phyloP scores from a whole-genome alignment of 1,140 invertebrate species.

The Conus betulinus region DNA sequence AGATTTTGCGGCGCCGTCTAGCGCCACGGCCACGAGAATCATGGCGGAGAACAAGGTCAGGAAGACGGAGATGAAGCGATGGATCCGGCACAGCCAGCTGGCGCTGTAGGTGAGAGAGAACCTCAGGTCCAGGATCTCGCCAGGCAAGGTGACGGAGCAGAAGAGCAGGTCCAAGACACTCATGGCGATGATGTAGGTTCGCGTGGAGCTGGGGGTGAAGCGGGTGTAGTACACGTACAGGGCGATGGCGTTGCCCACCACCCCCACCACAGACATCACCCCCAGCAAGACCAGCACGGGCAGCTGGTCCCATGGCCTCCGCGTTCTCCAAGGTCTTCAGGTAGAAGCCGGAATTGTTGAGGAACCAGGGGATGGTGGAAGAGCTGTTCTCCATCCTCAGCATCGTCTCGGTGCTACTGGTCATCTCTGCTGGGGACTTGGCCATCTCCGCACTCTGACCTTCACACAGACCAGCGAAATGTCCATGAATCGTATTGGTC shows the following conservation, averaged over 20 bases:
- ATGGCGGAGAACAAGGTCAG: constrained; percentile 37
- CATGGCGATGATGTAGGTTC: constrained; percentile 64
- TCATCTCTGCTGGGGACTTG: not conserved
- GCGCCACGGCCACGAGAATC: constrained; percentile 43
- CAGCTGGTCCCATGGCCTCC: constrained; percentile 23
- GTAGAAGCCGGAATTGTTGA: not conserved
- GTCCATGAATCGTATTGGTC: not conserved
- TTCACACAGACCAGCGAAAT: not conserved
- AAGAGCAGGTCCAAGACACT: constrained; percentile 62
- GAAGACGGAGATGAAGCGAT: constrained; percentile 39
- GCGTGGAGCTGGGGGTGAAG: constrained; percentile 54
- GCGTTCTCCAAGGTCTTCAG: not conserved
- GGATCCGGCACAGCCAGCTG: constrained; percentile 44
- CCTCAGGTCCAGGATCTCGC: constrained; percentile 65
- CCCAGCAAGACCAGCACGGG: constrained; percentile 47
- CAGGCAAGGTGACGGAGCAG: constrained; percentile 63
- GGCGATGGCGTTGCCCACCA: constrained; percentile 59
- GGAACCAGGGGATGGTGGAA: not conserved
- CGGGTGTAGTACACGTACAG: constrained; percentile 52
- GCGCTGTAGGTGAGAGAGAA: constrained; percentile 52
- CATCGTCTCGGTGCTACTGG: not conserved
- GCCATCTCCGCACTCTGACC: not conserved
- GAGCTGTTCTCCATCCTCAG: not conserved
- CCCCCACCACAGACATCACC: constrained; percentile 56
- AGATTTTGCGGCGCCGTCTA: constrained; percentile 48